Conservation (phyloP, 2,888 invertebrate genomes). For the Diarsia brunnea region DNA sequence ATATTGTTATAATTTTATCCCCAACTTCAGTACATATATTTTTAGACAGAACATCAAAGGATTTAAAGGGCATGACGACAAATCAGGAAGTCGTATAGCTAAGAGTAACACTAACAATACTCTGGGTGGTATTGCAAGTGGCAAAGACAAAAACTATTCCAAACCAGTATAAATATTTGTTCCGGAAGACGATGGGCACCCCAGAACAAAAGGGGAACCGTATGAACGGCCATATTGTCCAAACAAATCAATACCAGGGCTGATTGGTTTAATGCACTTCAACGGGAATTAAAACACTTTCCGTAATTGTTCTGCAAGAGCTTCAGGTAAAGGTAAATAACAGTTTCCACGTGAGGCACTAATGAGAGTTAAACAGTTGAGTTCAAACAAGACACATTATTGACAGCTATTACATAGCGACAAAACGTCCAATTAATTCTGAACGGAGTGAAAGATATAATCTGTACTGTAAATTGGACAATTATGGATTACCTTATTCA, state of each 20-base stretch:
- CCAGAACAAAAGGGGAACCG: constrained; percentile 22
- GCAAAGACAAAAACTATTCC: constrained; percentile 16
- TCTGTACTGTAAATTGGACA: constrained; percentile 40
- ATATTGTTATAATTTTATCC: not conserved
- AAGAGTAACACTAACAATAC: not conserved
- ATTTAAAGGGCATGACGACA: not conserved
- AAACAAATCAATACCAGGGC: constrained; percentile 46
- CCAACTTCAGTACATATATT: not conserved
- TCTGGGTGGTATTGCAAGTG: constrained; percentile 12
- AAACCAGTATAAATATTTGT: constrained; percentile 52
- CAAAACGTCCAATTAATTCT: constrained; percentile 40
- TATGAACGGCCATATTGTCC: constrained; percentile 25
- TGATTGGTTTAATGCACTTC: constrained; percentile 25
- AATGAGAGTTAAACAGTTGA: constrained; percentile 34
- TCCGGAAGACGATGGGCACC: constrained; percentile 16
- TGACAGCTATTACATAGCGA: constrained; percentile 24
- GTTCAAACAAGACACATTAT: constrained; percentile 24
- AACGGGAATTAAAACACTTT: constrained; percentile 33
- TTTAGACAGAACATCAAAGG: not conserved
- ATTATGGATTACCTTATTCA: constrained; percentile 55
- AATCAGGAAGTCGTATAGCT: constrained; percentile 1
- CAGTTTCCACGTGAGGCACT: constrained; percentile 23
- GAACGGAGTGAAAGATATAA: constrained; percentile 45
- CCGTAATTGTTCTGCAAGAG: constrained; percentile 19
- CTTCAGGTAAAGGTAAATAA: constrained; percentile 28